Evolutionary conservation across 2,888 invertebrate genomes (phyloP).

Genomic region (Calameuta filiformis): DNA sequence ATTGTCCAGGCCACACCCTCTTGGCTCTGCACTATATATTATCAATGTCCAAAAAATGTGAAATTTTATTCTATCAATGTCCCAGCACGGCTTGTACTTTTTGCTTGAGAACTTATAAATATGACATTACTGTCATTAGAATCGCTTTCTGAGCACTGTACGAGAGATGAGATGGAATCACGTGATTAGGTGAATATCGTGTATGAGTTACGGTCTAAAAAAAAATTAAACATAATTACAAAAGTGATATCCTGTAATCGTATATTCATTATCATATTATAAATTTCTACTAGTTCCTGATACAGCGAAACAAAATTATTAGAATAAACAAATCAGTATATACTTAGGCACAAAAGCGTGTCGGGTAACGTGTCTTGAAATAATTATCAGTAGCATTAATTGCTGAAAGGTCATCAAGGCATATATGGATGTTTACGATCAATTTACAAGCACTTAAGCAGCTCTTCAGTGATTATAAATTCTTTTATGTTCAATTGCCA

Average conservation of each 20-base stretch:
- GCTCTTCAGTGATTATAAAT: neutral
- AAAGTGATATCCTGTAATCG: neutral
- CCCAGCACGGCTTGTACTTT: neutral
- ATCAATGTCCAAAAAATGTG: neutral
- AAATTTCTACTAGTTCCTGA: neutral
- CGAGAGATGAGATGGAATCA: neutral
- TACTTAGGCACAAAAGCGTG: neutral
- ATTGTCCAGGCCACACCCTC: slow-evolving; percentile 7
- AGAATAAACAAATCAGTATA: neutral
- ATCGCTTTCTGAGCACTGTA: neutral
- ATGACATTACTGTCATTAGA: neutral
- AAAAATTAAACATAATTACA: neutral
- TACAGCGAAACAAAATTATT: neutral
- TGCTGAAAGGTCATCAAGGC: neutral
- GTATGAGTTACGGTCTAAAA: neutral
- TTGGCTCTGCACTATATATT: neutral
- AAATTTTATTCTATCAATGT: neutral
- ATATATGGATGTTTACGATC: neutral
- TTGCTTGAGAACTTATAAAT: neutral
- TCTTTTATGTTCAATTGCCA: neutral
- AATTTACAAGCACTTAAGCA: neutral
- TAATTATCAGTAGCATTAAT: neutral
- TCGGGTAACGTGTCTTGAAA: neutral
- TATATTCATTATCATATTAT: neutral
- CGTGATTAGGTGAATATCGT: neutral